phyloP scores from a whole-genome alignment of 2,113 vertebrate genomes.

The Speoplatyrhinus poulsoni region DNA sequence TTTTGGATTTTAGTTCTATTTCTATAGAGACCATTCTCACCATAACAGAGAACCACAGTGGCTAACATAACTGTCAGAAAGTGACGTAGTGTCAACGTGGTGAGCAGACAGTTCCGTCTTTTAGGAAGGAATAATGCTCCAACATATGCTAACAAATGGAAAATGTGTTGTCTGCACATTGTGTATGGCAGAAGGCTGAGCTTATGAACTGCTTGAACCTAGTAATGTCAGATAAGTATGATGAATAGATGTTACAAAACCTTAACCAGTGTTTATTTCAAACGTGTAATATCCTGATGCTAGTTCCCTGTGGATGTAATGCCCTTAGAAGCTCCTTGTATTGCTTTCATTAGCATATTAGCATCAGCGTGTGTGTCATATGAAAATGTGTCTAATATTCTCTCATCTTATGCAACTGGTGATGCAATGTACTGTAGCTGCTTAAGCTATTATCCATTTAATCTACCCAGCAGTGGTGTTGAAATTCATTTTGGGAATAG shows the following conservation, averaged over 20 bases:
- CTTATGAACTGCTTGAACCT: constrained; percentile 40
- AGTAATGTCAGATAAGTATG: constrained; percentile 42
- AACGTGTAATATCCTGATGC: constrained; percentile 12
- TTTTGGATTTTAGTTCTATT: constrained; percentile 59
- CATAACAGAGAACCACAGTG: constrained; percentile 60
- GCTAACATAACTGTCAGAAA: constrained; percentile 45
- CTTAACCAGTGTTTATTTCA: constrained; percentile 20
- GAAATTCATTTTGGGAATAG: constrained; percentile 4
- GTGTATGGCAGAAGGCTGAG: constrained; percentile 28
- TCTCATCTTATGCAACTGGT: background rate
- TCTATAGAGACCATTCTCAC: constrained; percentile 63
- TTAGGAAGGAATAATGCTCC: constrained; percentile 50
- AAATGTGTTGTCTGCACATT: constrained; percentile 65
- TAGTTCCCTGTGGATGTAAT: constrained; percentile 11
- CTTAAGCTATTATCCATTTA: constrained; percentile 2
- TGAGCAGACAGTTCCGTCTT: constrained; percentile 53
- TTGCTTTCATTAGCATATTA: background rate
- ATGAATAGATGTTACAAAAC: constrained; percentile 26
- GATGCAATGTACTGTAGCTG: background rate
- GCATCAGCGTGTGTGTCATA: constrained; percentile 3
- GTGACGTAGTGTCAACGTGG: constrained; percentile 47
- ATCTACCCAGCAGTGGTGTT: background rate
- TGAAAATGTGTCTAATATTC: background rate
- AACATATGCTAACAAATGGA: constrained; percentile 53
- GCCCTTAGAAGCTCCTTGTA: background rate